phyloP scores from a whole-genome alignment of 2,113 vertebrate genomes.

The Nothobranchius kuhntae region DNA sequence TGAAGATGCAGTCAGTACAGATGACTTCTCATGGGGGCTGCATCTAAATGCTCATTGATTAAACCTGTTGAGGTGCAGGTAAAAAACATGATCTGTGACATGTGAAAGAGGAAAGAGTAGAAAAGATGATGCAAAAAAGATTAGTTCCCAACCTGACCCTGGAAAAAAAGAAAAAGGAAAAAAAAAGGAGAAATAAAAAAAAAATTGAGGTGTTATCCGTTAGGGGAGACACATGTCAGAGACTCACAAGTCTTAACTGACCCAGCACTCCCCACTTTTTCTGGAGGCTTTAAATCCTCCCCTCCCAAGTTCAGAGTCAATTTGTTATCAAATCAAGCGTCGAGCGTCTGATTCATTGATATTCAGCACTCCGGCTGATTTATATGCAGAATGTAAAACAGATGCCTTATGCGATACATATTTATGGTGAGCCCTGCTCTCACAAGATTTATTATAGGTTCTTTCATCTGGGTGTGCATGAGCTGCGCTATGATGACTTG shows the following conservation, averaged over 20 bases:
- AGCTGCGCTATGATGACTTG: slow-evolving; percentile 98
- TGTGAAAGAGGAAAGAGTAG: slow-evolving; percentile 34
- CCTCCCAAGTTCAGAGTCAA: slow-evolving; percentile 97
- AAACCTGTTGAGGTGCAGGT: slow-evolving; percentile 37
- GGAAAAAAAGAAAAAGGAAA: background rate
- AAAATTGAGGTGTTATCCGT: slow-evolving; percentile 46
- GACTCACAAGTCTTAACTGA: slow-evolving; percentile 81
- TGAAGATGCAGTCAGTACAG: background rate
- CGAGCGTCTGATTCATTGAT: slow-evolving; percentile 99
- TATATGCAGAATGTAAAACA: slow-evolving; percentile 99
- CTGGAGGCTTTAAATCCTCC: slow-evolving; percentile 94
- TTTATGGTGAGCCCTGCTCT: slow-evolving; percentile 99
- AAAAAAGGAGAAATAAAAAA: background rate
- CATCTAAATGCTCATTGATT: slow-evolving; percentile 3
- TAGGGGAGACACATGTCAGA: slow-evolving; percentile 64
- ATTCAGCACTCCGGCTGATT: slow-evolving; percentile 97
- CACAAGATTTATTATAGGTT: slow-evolving; percentile 99
- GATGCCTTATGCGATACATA: slow-evolving; percentile 99
- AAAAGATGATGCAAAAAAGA: slow-evolving; percentile 58
- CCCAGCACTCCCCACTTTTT: slow-evolving; percentile 61
- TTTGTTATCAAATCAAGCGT: slow-evolving; percentile 99
- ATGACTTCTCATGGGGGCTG: background rate
- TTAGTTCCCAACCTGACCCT: slow-evolving; percentile 51
- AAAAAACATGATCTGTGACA: slow-evolving; percentile 48
- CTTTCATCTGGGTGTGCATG: slow-evolving; percentile 97